phyloP scores from a whole-genome alignment of 2,113 vertebrate species.

The Marmota monax region DNA sequence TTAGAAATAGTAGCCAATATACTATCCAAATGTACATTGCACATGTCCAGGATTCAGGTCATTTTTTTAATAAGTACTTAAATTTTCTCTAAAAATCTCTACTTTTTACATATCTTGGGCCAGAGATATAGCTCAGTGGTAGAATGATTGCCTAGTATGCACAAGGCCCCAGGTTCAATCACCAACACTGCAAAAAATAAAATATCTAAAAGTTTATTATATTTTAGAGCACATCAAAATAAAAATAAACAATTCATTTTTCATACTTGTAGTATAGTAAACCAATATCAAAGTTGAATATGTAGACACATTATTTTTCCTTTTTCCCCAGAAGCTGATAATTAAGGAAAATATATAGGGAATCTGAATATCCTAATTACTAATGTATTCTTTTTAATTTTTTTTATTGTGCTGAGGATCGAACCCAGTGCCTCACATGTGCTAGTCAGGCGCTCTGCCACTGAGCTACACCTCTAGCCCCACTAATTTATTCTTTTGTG shows the following conservation, averaged over 20 bases:
- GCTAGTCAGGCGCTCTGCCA: too few species aligned
- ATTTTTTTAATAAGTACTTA: neutral
- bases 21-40: neutral
- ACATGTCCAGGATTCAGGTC: too few species aligned
- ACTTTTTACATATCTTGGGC: neutral
- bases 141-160: neutral
- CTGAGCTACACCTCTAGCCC: too few species aligned
- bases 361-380: conserved; percentile 3
- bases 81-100: neutral
- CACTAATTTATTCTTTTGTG: neutral
- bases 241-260: neutral
- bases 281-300: neutral
- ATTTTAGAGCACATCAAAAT: neutral
- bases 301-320: conserved; percentile 27
- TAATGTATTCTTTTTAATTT: neutral
- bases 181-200: neutral
- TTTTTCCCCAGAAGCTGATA: conserved; percentile 34
- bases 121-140: neutral
- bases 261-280: neutral
- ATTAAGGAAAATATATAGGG: conserved; percentile 34
- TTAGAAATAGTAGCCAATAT: neutral
- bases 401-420: too few species aligned
- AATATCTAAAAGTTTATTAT: neutral
- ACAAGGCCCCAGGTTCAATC: neutral
- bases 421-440: too few species aligned